Percentiles rank a stretch among this genome's conserved stretches.
Conservation (phyloP, 2,797 vertebrate species). For the Takifugu ocellatus region DNA sequence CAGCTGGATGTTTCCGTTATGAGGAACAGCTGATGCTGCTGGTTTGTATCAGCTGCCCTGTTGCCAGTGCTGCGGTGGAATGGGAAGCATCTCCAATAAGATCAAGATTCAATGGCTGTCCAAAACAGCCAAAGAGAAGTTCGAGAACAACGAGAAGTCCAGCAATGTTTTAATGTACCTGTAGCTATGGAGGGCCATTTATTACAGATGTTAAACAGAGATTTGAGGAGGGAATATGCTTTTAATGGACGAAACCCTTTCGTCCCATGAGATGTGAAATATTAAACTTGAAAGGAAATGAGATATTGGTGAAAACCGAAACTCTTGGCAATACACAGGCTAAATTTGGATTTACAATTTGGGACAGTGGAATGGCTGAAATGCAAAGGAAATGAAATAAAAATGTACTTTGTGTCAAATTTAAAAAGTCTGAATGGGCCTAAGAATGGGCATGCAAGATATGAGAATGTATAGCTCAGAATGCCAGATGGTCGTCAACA, state of each 20-base stretch:
- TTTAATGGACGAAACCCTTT: not conserved
- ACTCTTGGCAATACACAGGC: not conserved
- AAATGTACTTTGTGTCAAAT: not conserved
- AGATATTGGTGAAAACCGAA: not conserved
- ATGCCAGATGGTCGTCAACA: not conserved
- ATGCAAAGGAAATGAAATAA: not conserved
- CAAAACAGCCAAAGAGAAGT: slow-evolving; percentile 8
- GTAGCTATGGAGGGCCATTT: not conserved
- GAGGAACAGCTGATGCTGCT: slow-evolving; percentile 26
- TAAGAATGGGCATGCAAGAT: not conserved
- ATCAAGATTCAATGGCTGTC: slow-evolving; percentile 3
- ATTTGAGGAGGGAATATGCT: not conserved
- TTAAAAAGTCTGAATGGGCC: not conserved
- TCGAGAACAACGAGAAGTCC: not conserved
- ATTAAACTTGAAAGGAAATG: not conserved
- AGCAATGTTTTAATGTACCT: slow-evolving; percentile 3
- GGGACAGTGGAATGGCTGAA: not conserved
- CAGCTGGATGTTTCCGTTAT: slow-evolving; percentile 17
- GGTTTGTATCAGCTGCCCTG: slow-evolving; percentile 21
- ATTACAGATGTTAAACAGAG: slow-evolving; percentile 4
- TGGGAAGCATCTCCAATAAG: slow-evolving; percentile 17
- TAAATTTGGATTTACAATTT: not conserved
- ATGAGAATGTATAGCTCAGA: not conserved
- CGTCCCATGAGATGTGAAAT: slow-evolving; percentile 12
- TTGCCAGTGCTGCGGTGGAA: slow-evolving; percentile 10